phyloP scores from a whole-genome alignment of 2,113 vertebrate genomes.

The Pseudonaja textilis region DNA sequence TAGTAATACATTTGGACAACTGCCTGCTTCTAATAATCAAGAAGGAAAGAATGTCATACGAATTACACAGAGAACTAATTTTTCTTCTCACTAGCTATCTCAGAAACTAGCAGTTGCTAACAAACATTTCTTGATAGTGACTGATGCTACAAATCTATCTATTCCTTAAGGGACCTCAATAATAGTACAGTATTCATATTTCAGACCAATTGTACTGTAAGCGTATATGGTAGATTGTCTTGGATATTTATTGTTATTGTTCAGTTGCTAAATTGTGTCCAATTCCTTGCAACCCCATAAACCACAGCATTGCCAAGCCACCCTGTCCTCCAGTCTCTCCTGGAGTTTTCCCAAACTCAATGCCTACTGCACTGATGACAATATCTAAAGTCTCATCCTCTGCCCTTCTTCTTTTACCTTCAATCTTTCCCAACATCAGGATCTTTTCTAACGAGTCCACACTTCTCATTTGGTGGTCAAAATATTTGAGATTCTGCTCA shows the following conservation, averaged over 20 bases:
- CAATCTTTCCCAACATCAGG: too few relatives aligned
- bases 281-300: not conserved
- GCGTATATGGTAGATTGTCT: not conserved
- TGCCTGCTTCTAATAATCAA: not conserved
- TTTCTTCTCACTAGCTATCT: not conserved
- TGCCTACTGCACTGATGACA: too few relatives aligned
- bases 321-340: not conserved
- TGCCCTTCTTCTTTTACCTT: not conserved
- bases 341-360: not conserved
- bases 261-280: not conserved
- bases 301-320: not conserved
- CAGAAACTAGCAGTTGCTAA: not conserved
- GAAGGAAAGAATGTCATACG: not conserved
- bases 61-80: not conserved
- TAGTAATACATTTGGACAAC: not conserved
- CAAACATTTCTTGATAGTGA: not conserved
- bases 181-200: not conserved
- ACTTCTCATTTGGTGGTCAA: too few relatives aligned
- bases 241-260: not conserved
- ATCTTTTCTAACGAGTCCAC: too few relatives aligned
- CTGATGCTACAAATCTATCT: not conserved
- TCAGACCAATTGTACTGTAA: not conserved
- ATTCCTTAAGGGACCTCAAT: not conserved
- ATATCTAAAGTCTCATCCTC: not conserved
- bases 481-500: too few relatives aligned